Conservation (phyloP, 2,113 vertebrate genomes). For the Pholis gunnellus region DNA sequence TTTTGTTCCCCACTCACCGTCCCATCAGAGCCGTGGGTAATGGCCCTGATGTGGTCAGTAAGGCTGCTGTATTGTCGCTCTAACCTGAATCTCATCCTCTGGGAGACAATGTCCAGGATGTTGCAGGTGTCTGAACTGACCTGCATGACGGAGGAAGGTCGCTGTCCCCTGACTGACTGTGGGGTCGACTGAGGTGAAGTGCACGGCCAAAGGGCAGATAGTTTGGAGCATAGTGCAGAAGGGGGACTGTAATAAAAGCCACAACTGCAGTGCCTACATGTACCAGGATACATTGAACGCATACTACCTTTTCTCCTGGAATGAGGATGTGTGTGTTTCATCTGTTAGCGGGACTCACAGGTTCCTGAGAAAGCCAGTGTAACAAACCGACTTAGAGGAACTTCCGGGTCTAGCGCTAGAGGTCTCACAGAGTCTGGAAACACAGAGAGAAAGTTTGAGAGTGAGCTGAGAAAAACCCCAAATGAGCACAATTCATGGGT, state of each 20-base stretch:
- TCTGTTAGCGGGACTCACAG: slow-evolving; percentile 64
- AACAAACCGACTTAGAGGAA: slow-evolving; percentile 69
- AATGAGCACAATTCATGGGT: too few species aligned
- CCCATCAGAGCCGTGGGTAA: slow-evolving; percentile 6
- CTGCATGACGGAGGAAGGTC: not conserved
- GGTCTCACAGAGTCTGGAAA: slow-evolving; percentile 74
- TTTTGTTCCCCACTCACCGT: slow-evolving; percentile 9
- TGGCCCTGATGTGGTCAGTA: not conserved
- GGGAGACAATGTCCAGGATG: slow-evolving; percentile 23
- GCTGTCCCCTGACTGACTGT: not conserved
- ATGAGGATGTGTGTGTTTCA: not conserved
- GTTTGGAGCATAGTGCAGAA: not conserved
- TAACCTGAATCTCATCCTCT: slow-evolving; percentile 14
- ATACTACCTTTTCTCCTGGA: not conserved
- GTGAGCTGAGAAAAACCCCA: not conserved
- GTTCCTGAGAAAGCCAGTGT: slow-evolving; percentile 74
- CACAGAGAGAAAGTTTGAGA: not conserved
- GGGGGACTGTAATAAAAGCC: not conserved
- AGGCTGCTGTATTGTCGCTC: slow-evolving; percentile 12
- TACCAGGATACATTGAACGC: too few species aligned
- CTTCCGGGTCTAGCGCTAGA: slow-evolving; percentile 50
- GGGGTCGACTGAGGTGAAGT: not conserved
- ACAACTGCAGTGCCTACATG: not conserved
- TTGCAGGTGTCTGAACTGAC: not conserved
- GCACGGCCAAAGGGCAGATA: slow-evolving; percentile 2